Evolutionary conservation across 2,113 vertebrate species (phyloP).

Genomic region (Brienomyrus brachyistius): DNA sequence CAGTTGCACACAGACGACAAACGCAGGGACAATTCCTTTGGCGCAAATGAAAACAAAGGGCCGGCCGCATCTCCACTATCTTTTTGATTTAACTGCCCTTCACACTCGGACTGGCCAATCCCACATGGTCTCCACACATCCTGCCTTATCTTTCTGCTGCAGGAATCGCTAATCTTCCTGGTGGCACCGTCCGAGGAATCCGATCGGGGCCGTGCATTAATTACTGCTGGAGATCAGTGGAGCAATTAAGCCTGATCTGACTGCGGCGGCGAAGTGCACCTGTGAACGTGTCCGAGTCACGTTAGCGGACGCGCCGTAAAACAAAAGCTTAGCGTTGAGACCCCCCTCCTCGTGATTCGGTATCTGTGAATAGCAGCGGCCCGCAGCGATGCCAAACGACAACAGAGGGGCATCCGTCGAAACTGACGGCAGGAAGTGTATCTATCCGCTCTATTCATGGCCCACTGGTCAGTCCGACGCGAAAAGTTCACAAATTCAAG

Average conservation of each 20-base stretch:
- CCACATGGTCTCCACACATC: not conserved
- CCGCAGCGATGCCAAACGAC: not conserved
- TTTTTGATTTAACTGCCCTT: slow-evolving; percentile 2
- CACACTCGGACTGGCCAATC: not conserved
- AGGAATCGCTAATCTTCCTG: slow-evolving; percentile 6
- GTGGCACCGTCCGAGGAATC: not conserved
- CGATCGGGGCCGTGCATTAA: not conserved
- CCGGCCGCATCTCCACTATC: not conserved
- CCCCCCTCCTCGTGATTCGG: not conserved
- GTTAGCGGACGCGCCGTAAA: not conserved
- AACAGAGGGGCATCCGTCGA: not conserved
- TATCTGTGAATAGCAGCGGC: not conserved
- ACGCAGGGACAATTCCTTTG: not conserved
- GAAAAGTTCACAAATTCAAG: not conserved
- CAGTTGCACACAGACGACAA: not conserved
- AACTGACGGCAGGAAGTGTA: not conserved
- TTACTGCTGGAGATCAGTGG: slow-evolving; percentile 1
- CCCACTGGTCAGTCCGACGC: not conserved
- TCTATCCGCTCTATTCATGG: not conserved
- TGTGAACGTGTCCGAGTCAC: not conserved
- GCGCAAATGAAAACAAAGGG: not conserved
- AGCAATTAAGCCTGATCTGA: not conserved
- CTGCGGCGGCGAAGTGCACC: not conserved
- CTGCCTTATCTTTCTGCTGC: slow-evolving; percentile 16
- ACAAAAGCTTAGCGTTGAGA: not conserved